Evolutionary conservation across 2,797 vertebrate genomes (phyloP).

Genomic region (Notoglanidium macrostoma): DNA sequence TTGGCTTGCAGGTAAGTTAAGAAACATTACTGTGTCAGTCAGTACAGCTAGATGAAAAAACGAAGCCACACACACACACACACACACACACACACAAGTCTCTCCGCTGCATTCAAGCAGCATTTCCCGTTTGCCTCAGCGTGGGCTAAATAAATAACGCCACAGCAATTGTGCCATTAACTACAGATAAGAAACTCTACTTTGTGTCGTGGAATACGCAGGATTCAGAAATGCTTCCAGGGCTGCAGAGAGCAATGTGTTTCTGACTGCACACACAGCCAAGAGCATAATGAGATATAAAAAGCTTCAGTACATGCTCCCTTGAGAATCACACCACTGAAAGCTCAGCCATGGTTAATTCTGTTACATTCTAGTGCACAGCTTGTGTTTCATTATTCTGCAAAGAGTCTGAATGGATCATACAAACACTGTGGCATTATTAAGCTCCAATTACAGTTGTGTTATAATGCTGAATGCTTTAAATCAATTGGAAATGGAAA

Average conservation of each 20-base stretch:
- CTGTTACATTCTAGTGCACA: background rate
- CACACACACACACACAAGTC: background rate
- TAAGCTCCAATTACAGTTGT: background rate
- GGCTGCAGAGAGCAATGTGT: background rate
- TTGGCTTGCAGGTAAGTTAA: background rate
- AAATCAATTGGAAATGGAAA: background rate
- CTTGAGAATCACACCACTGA: background rate
- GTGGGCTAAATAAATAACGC: background rate
- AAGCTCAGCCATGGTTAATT: background rate
- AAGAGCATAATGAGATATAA: constrained; percentile 1
- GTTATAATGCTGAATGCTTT: no score
- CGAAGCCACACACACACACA: background rate
- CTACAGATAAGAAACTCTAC: no score
- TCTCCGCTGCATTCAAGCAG: background rate
- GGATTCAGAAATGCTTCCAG: background rate
- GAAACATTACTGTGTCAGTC: background rate
- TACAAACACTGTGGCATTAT: background rate
- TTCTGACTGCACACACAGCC: background rate
- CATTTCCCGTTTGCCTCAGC: background rate
- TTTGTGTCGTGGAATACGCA: background rate
- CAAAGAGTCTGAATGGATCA: background rate
- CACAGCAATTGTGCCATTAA: background rate
- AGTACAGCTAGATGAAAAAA: background rate
- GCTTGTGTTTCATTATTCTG: background rate
- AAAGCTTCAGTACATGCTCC: background rate